Conservation (phyloP, 2,113 vertebrate species). For the Odontesthes bonariensis region DNA sequence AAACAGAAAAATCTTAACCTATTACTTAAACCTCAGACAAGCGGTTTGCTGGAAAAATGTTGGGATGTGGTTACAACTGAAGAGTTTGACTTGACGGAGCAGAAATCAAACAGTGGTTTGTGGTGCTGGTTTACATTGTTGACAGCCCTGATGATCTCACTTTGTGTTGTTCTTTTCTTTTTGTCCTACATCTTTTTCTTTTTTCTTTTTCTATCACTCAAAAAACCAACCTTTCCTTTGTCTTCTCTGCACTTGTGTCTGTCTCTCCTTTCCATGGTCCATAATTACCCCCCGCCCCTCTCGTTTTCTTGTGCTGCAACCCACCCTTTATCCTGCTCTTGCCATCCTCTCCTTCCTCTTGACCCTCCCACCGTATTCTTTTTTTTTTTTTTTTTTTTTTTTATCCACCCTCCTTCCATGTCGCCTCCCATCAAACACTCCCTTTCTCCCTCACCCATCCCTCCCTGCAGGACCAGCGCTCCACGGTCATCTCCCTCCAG, state of each 20-base stretch:
- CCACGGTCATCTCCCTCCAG: constrained; percentile 96
- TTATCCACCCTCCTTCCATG: constrained; percentile 35
- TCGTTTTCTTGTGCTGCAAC: background rate
- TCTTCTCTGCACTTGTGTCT: constrained; percentile 1
- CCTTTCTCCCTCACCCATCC: background rate
- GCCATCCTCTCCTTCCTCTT: constrained; percentile 23
- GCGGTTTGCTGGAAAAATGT: constrained; percentile 16
- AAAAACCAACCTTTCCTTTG: background rate
- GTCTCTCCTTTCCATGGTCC: constrained; percentile 7
- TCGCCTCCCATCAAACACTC: constrained; percentile 25
- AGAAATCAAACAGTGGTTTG: constrained; percentile 43
- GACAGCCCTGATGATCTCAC: background rate
- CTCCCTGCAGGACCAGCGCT: constrained; percentile 90
- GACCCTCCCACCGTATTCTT: constrained; percentile 59
- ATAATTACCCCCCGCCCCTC: constrained; percentile 12
- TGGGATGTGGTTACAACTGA: constrained; percentile 48
- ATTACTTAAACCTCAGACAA: constrained; percentile 36
- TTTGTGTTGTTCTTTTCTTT: constrained; percentile 1
- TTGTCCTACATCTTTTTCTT: constrained; percentile 1
- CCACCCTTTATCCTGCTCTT: constrained; percentile 37
- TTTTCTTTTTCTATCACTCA: too few species aligned
- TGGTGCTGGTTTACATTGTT: constrained; percentile 15
- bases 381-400: too few species aligned
- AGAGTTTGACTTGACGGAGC: constrained; percentile 10
- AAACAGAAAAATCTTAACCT: constrained; percentile 14